Evolutionary conservation across 2,113 vertebrate species (phyloP).

Genomic region (Picathartes gymnocephalus): DNA sequence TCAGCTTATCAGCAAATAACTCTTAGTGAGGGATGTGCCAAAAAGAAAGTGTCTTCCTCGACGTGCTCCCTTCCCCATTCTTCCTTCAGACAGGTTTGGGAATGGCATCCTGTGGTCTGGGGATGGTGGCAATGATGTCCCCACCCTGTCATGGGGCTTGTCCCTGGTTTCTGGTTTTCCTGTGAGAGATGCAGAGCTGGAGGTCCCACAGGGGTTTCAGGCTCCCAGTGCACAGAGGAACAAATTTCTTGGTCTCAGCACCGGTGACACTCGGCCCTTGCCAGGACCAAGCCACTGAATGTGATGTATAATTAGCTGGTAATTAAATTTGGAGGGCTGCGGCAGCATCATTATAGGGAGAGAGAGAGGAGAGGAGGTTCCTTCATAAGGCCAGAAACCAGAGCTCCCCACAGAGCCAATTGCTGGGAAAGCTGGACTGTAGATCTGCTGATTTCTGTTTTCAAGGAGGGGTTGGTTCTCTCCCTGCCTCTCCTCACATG

Average conservation of each 20-base stretch:
- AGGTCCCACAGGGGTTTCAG: not conserved
- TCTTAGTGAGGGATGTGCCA: constrained; percentile 39
- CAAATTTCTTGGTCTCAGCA: not conserved
- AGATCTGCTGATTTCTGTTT: not conserved
- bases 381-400: not conserved
- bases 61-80: not conserved
- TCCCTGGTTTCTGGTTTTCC: not conserved
- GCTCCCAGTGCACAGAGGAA: not conserved
- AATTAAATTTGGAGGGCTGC: constrained; percentile 41
- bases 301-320: not conserved
- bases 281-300: not conserved
- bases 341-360: not conserved
- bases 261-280: not conserved
- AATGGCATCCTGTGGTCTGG: not conserved
- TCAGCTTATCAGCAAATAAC: constrained; percentile 68
- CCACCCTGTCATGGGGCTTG: not conserved
- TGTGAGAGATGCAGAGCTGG: not conserved
- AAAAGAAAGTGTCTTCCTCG: not conserved
- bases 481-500: not conserved
- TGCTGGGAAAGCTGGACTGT: not conserved
- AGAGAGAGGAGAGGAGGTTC: not conserved
- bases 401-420: not conserved
- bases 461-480: not conserved
- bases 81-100: not conserved
- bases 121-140: not conserved